Conservation (phyloP, 2,888 invertebrate genomes). For the Napeogenes inachia region DNA sequence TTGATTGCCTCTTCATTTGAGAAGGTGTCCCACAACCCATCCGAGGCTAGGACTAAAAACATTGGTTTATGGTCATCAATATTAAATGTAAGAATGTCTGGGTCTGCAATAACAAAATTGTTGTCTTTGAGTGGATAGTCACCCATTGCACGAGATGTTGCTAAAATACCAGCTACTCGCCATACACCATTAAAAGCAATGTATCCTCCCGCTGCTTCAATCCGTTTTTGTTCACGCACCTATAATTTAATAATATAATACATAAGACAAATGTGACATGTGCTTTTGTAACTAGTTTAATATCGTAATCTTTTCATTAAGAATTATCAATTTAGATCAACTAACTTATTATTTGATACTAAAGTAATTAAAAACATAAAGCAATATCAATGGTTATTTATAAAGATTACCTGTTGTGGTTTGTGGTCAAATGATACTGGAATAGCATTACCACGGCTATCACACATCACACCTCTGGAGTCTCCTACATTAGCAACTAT, state of each 20-base stretch:
- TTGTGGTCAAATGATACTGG: conserved; percentile 97
- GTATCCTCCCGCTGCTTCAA: conserved; percentile 96
- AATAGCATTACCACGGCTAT: conserved; percentile 91
- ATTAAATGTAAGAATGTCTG: conserved; percentile 95
- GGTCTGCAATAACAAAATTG: conserved; percentile 95
- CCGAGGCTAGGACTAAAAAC: conserved; percentile 95
- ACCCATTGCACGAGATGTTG: conserved; percentile 95
- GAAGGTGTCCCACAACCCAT: conserved; percentile 98
- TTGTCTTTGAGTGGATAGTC: conserved; percentile 97
- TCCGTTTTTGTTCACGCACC: conserved; percentile 93
- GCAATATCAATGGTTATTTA: not conserved
- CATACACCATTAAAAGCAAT: conserved; percentile 97
- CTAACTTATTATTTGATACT: too few relatives aligned
- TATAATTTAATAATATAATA: conserved; percentile 46
- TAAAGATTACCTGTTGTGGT: conserved; percentile 88
- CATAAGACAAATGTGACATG: not conserved
- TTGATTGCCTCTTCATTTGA: conserved; percentile 95
- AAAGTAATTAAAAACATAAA: conserved; percentile 1
- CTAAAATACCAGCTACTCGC: conserved; percentile 96
- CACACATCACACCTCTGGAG: conserved; percentile 97
- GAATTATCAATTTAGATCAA: not conserved
- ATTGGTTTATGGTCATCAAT: conserved; percentile 89
- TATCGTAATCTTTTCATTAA: not conserved
- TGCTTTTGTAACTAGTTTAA: not conserved
- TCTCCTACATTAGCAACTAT: conserved; percentile 98